Percentiles rank a stretch among this genome's conserved stretches.
Conservation (phyloP, 1,140 invertebrate species). For the Paracyclopina nana region DNA sequence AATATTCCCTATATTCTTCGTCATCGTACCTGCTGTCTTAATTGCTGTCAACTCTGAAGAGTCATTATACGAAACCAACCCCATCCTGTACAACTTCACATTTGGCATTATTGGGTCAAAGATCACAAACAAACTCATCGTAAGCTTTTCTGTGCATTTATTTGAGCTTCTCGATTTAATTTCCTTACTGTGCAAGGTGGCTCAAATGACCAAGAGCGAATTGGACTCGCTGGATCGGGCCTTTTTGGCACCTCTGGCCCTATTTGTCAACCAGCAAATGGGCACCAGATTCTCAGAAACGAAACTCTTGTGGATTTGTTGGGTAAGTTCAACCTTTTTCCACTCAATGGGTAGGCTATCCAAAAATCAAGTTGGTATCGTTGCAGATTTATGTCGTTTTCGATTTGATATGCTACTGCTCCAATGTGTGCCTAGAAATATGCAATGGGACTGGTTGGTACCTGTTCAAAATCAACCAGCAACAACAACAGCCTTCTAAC, state of each 20-base stretch:
- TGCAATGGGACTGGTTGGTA: neutral
- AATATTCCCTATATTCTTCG: no score
- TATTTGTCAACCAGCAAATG: neutral
- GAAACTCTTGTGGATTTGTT: neutral
- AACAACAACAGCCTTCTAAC: neutral
- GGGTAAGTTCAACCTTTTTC: neutral
- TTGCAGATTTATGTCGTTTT: neutral
- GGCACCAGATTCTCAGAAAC: neutral
- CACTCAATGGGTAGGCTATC: neutral
- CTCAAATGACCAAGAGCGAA: constrained; percentile 1
- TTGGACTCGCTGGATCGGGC: neutral
- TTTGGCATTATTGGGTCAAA: neutral
- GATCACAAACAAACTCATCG: constrained; percentile 3
- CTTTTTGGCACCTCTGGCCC: neutral
- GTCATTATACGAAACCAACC: neutral
- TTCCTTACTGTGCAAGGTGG: neutral
- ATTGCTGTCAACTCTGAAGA: no score
- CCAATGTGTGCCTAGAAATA: neutral
- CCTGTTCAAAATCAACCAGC: constrained; percentile 1
- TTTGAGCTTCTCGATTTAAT: neutral
- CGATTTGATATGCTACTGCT: neutral
- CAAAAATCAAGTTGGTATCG: neutral
- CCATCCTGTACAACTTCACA: neutral
- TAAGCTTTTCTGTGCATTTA: neutral
- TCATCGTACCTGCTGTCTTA: no score